These are phyloP conservation scores for Agrochola circellaris DNA, from an alignment of 2,888 invertebrate genomes.

Conservation along the genomic window DNA sequence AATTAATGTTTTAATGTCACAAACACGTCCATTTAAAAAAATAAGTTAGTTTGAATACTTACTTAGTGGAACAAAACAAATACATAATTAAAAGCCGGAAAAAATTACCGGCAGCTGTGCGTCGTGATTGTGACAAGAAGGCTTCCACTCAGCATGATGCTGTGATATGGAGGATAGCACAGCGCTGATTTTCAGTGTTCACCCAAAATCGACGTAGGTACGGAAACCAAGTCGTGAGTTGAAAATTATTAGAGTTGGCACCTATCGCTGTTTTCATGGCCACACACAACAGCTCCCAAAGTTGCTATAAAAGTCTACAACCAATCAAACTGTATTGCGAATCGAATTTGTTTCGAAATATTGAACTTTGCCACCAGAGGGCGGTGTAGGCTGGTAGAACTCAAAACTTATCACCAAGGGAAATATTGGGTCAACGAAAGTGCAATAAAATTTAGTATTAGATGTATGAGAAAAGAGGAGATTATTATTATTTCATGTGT, in stretches of 20 bases:
- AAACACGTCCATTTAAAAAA: no score
- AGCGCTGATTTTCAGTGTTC: not conserved
- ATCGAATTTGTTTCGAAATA: constrained; percentile 61
- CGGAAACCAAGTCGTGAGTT: not conserved
- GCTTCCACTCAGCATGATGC: not conserved
- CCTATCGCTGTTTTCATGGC: not conserved
- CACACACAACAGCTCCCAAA: constrained; percentile 48
- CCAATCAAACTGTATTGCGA: constrained; percentile 58
- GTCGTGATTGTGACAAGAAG: no score
- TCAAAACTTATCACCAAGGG: constrained; percentile 39
- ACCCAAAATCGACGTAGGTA: not conserved
- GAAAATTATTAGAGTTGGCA: not conserved
- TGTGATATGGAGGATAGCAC: not conserved
- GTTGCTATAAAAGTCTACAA: constrained; percentile 55
- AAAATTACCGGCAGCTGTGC: no score
- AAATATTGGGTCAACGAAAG: constrained; percentile 25
- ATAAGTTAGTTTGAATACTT: no score
- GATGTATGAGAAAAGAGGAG: not conserved
- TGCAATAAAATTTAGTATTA: constrained; percentile 4
- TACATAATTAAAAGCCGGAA: no score
- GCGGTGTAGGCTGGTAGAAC: constrained; percentile 16
- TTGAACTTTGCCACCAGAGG: constrained; percentile 52
- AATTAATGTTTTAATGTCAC: no score
- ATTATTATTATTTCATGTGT: not conserved
- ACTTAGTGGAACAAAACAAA: no score